Evolutionary conservation across 2,888 invertebrate genomes (phyloP), one percentile per base, ranked within the genome.

Genomic region (Eristalis tenax): DNA sequence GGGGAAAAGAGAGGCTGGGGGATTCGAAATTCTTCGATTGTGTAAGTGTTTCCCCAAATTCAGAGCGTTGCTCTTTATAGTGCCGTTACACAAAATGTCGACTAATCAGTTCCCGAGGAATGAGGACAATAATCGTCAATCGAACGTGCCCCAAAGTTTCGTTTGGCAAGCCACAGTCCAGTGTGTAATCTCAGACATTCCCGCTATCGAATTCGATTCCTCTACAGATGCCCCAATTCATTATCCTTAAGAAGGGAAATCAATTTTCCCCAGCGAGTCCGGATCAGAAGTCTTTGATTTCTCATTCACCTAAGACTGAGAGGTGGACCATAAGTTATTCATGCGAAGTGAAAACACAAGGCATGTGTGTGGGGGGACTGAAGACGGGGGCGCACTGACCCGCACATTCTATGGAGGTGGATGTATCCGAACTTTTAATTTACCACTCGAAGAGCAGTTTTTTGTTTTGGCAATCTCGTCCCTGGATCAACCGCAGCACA

Each of bases 301-400:
- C 32, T 32, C 32, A 32, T 32, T 32, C 32, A 32, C 18, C 10
- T 18, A 32, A 32, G 32, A 32, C 10, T 18, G 10, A 32, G 32
- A 32, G 32, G 43, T 18, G 28, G n/a, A 68, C 22, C 13, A 35
- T 15, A 70, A 38, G 23, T 35, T 59, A 70, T 70, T 70, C 59
- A 70, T 57, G 70, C n/a, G 26, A 18, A 22, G 50, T 50, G 18
- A 18, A 50, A 50, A 5, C 18, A 18, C 18, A 18, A 8, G 18
- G 50, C 0, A 8, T 32, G 50, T 26, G 26, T 26, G 26, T 26
- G 26, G 26, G 26, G 26, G 3, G 26, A 1, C 1, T 5, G 18
- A 13, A n/a, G 5, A 5, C n/a, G 50, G 18, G 50, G 18, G 18
- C n/a, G n/a, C 18, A 50, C 18, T 50, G 43, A 50, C 43, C 43